phyloP scores from a whole-genome alignment of 2,113 vertebrate species.

The Acrocephalus kingi region DNA sequence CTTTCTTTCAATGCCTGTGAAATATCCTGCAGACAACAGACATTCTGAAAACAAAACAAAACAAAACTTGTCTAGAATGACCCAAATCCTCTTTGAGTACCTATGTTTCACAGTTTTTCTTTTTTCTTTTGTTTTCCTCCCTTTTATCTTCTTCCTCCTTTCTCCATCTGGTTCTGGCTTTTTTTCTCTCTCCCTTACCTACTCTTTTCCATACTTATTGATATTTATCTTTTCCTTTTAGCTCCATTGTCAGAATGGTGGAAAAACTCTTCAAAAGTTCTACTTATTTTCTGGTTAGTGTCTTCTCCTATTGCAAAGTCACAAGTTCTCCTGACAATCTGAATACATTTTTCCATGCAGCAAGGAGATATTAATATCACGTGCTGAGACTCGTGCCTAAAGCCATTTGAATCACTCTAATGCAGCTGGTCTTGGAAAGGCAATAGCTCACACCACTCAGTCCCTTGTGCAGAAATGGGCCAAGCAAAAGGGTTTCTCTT shows the following conservation, averaged over 20 bases:
- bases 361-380: neutral
- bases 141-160: neutral
- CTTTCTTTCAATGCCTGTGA: neutral
- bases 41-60: neutral
- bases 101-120: neutral
- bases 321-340: neutral
- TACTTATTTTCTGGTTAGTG: neutral
- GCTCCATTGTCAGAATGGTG: neutral
- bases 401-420: neutral
- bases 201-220: neutral
- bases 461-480: neutral
- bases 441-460: neutral
- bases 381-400: neutral
- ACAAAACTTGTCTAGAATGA: neutral
- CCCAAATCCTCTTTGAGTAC: neutral
- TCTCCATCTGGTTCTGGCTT: neutral
- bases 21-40: neutral
- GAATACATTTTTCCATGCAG: neutral
- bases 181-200: neutral
- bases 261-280: neutral
- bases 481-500: neutral
- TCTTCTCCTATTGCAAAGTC: neutral
- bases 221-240: neutral
- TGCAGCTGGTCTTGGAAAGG: accelerated
- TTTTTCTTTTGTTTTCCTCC: neutral